phyloP scores from a whole-genome alignment of 1,140 invertebrate species.

The Papilio polytes region DNA sequence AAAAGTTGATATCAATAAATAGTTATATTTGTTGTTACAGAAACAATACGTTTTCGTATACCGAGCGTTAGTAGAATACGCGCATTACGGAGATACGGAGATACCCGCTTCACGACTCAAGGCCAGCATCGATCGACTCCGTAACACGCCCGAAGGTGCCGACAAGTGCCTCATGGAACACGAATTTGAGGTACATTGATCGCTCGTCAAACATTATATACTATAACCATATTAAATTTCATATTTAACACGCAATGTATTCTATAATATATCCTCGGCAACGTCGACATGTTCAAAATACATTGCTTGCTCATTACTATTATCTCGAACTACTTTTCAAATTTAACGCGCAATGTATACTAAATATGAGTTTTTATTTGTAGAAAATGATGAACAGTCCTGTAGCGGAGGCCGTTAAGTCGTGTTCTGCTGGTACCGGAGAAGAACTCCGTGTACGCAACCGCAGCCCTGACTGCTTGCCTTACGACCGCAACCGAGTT shows the following conservation, averaged over 20 bases:
- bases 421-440: slow-evolving; percentile 90
- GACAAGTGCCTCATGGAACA: slow-evolving; percentile 90
- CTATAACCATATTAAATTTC: neutral
- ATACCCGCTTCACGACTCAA: slow-evolving; percentile 89
- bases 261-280: neutral
- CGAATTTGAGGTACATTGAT: slow-evolving; percentile 90
- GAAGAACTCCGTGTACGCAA: slow-evolving; percentile 96
- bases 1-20: neutral
- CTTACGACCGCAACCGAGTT: slow-evolving; percentile 96
- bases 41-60: slow-evolving; percentile 99
- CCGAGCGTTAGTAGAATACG: slow-evolving; percentile 95
- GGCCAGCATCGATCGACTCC: slow-evolving; percentile 88
- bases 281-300: neutral
- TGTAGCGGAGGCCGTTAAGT: slow-evolving; percentile 91
- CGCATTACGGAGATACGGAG: slow-evolving; percentile 97
- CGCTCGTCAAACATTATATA: neutral
- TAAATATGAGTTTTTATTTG: neutral
- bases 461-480: slow-evolving; percentile 93
- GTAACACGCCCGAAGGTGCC: slow-evolving; percentile 83
- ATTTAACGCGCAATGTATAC: neutral
- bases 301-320: neutral
- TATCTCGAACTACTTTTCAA: neutral
- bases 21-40: slow-evolving; percentile 73
- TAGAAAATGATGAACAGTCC: slow-evolving; percentile 91
- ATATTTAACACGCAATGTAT: neutral